Evolutionary conservation across 2,888 invertebrate species (phyloP).

Genomic region (Hipparchia sbordonii): DNA sequence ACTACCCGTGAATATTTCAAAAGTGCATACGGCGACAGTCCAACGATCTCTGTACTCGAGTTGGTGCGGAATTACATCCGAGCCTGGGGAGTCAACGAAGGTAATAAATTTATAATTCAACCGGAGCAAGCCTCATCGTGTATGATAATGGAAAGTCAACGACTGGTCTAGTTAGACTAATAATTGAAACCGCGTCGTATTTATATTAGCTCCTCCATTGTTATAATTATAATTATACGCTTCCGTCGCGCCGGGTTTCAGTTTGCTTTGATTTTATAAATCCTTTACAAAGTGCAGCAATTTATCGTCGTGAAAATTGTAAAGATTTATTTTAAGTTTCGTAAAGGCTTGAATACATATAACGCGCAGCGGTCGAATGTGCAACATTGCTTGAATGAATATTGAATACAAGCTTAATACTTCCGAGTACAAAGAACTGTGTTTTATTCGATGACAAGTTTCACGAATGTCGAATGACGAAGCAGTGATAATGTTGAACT

Average conservation of each 20-base stretch:
- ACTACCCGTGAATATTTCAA: constrained; percentile 55
- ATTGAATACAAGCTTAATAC: too few species aligned
- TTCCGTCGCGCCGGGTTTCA: constrained; percentile 31
- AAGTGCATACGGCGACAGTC: constrained; percentile 40
- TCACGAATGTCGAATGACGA: too few species aligned
- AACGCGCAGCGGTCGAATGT: too few species aligned
- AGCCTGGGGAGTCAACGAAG: constrained; percentile 47
- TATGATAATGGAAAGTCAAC: constrained; percentile 71
- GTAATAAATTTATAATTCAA: constrained; percentile 67
- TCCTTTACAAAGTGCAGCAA: not conserved
- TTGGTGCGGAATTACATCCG: constrained; percentile 49
- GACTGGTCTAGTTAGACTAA: constrained; percentile 54
- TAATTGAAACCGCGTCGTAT: constrained; percentile 49
- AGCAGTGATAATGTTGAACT: too few species aligned
- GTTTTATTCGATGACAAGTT: too few species aligned
- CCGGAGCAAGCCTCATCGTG: constrained; percentile 59
- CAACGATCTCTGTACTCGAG: constrained; percentile 34
- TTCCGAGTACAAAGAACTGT: too few species aligned
- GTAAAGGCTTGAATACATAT: not conserved
- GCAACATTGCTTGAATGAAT: too few species aligned
- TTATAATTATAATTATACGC: constrained; percentile 35
- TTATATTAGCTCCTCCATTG: constrained; percentile 41
- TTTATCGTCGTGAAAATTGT: not conserved
- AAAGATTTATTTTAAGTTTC: not conserved
- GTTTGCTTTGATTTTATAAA: constrained; percentile 14